Percentiles rank a stretch among this genome's conserved stretches.
These are phyloP conservation scores for Eupithecia subumbrata DNA, from an alignment of 2,888 invertebrate genomes.

Conservation along the genomic window DNA sequence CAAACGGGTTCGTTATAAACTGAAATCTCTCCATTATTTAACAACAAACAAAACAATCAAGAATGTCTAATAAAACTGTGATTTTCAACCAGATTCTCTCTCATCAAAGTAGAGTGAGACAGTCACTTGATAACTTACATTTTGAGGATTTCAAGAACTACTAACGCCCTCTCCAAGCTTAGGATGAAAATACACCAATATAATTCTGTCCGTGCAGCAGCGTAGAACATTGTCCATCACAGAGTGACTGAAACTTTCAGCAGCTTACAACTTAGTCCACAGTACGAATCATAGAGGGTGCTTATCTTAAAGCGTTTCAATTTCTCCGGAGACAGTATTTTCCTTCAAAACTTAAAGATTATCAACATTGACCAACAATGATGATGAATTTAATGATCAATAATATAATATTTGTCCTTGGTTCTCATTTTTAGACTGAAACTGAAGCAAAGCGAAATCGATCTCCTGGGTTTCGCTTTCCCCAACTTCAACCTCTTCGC, in stretches of 20 bases:
- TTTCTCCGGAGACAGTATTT: background rate
- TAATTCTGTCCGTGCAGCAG: background rate
- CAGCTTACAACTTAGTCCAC: slow-evolving; percentile 5
- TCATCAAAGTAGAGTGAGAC: background rate
- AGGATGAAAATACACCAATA: background rate
- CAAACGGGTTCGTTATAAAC: no score
- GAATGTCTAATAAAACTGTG: no score
- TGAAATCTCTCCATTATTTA: background rate
- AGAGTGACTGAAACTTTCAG: background rate
- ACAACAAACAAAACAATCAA: no score
- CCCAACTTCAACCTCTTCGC: background rate
- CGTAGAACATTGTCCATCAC: background rate
- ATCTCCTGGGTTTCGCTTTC: background rate
- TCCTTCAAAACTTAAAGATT: background rate
- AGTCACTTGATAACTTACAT: background rate
- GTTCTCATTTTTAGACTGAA: background rate
- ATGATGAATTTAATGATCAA: no score
- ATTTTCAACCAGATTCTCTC: background rate
- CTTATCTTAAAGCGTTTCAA: background rate
- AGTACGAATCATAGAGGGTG: slow-evolving; percentile 15
- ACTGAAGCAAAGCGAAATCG: background rate
- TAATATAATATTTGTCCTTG: background rate
- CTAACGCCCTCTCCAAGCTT: background rate
- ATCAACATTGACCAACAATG: no score
- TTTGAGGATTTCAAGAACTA: background rate